Conservation (phyloP, 2,888 invertebrate species). For the Portevinia maculata region DNA sequence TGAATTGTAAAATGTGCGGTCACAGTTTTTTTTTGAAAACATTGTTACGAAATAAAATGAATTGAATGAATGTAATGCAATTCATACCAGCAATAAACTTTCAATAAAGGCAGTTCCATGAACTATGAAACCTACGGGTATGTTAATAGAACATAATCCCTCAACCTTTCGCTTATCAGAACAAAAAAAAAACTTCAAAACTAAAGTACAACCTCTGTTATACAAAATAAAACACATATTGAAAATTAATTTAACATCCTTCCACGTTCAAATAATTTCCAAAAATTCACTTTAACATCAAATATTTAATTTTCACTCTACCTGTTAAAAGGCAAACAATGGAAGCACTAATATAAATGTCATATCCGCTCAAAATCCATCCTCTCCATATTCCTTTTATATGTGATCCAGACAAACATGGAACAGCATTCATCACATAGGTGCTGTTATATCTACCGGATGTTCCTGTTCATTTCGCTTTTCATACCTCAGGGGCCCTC, state of each 20-base stretch:
- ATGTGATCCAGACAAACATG: conserved; percentile 52
- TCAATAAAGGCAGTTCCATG: too few relatives aligned
- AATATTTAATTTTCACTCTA: conserved; percentile 38
- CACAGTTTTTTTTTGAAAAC: too few relatives aligned
- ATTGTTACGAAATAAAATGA: too few relatives aligned
- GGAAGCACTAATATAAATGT: conserved; percentile 50
- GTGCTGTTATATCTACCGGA: conserved; percentile 43
- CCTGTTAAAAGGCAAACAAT: conserved; percentile 32
- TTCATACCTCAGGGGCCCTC: conserved; percentile 50
- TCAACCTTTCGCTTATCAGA: too few relatives aligned
- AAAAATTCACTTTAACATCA: conserved; percentile 21
- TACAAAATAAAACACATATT: conserved; percentile 13
- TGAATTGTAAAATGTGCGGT: too few relatives aligned
- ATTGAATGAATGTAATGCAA: too few relatives aligned
- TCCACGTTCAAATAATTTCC: conserved; percentile 7
- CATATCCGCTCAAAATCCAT: conserved; percentile 40
- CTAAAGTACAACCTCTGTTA: too few relatives aligned
- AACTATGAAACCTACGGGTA: too few relatives aligned
- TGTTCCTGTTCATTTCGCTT: conserved; percentile 50
- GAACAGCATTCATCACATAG: conserved; percentile 26
- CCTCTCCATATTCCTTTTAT: conserved; percentile 32
- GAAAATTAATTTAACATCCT: conserved; percentile 30
- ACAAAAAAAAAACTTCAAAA: too few relatives aligned
- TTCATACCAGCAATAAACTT: too few relatives aligned
- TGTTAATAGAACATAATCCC: too few relatives aligned